Base-by-base conservation (phyloP, 2,888 invertebrate genomes). In the Leptopilina drosophilae region DNA sequence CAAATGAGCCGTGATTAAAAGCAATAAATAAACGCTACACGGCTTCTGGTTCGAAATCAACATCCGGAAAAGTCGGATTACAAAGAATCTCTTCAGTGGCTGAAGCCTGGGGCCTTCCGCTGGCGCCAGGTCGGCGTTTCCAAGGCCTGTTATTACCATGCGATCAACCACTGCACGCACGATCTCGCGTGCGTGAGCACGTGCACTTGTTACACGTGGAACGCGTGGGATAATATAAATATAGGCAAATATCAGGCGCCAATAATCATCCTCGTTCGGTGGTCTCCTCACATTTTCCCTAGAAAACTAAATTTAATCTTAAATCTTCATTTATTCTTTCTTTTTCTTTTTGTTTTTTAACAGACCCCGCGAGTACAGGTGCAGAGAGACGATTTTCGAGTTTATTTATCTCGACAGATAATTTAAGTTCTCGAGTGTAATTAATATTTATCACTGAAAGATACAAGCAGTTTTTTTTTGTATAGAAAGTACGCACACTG, bases 141-240 rank as follows among this genome's bases (percentile, higher is more conserved):
- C 85, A 85, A 49, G 84, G 87, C 87, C 89, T 88, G 89, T 89
- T 89, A 89, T 89, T 89, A 89, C 85, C 87, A 85, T 73, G 82
- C 88, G 87, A 88, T 86, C 88, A 86, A 86, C 86, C 87, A 85
- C 86, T 86, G 85, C 86, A 87, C 87, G 87, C 88, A 87, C 87
- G 88, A 87, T 86, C 84, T 82, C 84, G 83, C 87, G 85, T 86
- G 87, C 87, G 88, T 86, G 86, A 86, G 87, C 87, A 87, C 87
- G 88, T 86, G 88, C 85, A 86, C 85, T 81, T 81, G 84, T 80
- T 73, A 69, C 69, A 75, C 82, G 81, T 82, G 82, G 83, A 83
- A 83, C 80, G 87, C 89, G 88, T 89, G 89, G 88, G 89, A 87
- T 49, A 49, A 49, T 49, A 49, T 12, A 42, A 8, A 42, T 42